These are phyloP conservation scores for Trinorchestia longiramus DNA, from an alignment of 1,140 invertebrate species.

Conservation along the genomic window DNA sequence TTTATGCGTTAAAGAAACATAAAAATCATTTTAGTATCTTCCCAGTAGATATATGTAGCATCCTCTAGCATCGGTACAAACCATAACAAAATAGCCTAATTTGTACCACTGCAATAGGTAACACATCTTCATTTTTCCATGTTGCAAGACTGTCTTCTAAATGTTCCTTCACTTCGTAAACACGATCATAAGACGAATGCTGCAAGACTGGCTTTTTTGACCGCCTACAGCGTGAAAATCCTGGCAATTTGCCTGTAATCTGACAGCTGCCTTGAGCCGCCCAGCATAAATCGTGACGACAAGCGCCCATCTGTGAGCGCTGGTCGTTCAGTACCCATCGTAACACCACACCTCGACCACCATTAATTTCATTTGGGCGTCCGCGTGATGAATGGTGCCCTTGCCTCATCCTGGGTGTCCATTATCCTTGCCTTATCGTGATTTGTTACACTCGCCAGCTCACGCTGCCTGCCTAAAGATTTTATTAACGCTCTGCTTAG, in stretches of 20 bases:
- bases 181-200: neutral
- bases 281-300: neutral
- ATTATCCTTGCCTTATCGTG: neutral
- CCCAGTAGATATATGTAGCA: neutral
- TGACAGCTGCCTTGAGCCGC: neutral
- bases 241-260: neutral
- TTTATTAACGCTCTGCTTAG: neutral
- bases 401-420: neutral
- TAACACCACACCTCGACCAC: neutral
- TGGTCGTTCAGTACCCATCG: neutral
- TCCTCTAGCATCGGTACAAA: neutral
- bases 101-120: neutral
- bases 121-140: neutral
- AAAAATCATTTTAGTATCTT: neutral
- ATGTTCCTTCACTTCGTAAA: neutral
- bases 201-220: neutral
- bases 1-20: neutral
- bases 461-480: neutral
- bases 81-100: neutral
- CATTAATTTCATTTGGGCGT: constrained; percentile 1
- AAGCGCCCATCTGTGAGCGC: neutral
- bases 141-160: neutral
- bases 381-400: neutral
- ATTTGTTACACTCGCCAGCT: neutral
- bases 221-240: neutral